phyloP scores from a whole-genome alignment of 37 sponge, comb jelly and placozoan species.

The Cladorhizidae sp. region DNA sequence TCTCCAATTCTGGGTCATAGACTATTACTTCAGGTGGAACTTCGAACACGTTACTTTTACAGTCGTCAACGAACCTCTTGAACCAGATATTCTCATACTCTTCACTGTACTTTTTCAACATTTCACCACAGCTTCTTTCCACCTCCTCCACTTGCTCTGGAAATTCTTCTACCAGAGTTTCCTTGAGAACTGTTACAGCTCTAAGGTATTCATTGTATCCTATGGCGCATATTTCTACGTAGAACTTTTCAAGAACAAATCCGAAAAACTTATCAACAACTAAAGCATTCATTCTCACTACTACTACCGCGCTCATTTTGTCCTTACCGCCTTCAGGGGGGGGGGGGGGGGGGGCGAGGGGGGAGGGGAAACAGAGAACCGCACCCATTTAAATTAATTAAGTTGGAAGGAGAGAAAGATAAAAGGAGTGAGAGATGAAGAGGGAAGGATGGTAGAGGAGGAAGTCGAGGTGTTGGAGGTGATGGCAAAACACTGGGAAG shows the following conservation, averaged over 20 bases:
- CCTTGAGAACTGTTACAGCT: slow-evolving; percentile 27
- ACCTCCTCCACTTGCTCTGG: slow-evolving; percentile 52
- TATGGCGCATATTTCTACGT: slow-evolving; percentile 33
- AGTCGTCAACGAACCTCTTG: slow-evolving; percentile 23
- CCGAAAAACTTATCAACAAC: slow-evolving; percentile 46
- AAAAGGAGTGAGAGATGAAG: too few relatives aligned
- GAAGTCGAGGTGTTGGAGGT: too few relatives aligned
- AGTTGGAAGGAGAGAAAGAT: too few relatives aligned
- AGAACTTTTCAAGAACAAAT: slow-evolving; percentile 25
- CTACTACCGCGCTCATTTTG: too few relatives aligned
- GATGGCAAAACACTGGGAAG: too few relatives aligned
- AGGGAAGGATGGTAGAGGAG: too few relatives aligned
- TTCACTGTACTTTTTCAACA: slow-evolving; percentile 19
- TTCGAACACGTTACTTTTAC: slow-evolving; percentile 29
- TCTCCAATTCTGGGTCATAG: slow-evolving; percentile 19
- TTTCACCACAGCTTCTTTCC: slow-evolving; percentile 16
- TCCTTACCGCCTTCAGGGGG: too few relatives aligned
- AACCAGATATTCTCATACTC: slow-evolving; percentile 34
- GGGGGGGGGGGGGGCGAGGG: too few relatives aligned
- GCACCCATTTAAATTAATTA: too few relatives aligned
- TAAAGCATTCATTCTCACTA: not conserved
- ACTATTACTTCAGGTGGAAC: slow-evolving; percentile 29
- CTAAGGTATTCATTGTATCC: slow-evolving; percentile 44
- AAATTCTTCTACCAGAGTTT: slow-evolving; percentile 35
- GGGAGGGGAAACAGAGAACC: too few relatives aligned